Evolutionary conservation across 2,113 vertebrate species (phyloP).

Genomic region (Otis tarda): DNA sequence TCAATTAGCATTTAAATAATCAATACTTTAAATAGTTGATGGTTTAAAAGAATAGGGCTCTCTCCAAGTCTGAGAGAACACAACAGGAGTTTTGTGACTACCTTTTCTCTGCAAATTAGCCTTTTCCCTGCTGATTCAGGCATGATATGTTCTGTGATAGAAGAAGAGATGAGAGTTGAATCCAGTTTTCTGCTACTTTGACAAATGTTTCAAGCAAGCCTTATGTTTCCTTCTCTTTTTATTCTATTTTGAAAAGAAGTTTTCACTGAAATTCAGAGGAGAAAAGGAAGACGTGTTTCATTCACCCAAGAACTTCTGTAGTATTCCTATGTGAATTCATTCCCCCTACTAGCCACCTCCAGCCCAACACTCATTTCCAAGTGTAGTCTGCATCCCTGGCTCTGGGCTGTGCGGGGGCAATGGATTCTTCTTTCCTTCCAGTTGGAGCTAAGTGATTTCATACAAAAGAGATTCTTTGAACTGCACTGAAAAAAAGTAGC

Average conservation of each 20-base stretch:
- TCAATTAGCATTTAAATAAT: neutral
- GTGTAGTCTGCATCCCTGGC: neutral
- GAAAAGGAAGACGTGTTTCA: neutral
- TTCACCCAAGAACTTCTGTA: neutral
- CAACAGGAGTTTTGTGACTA: neutral
- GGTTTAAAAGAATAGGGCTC: neutral
- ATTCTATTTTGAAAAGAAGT: neutral
- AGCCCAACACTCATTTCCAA: neutral
- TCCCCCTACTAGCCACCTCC: neutral
- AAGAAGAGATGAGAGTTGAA: neutral
- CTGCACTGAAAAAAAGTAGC: neutral
- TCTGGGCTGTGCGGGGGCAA: neutral
- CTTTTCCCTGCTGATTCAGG: neutral
- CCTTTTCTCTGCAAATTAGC: neutral
- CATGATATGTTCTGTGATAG: neutral
- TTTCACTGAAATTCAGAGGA: neutral
- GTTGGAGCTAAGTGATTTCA: neutral
- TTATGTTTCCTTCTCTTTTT: neutral
- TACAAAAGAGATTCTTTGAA: constrained; percentile 10
- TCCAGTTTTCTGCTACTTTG: neutral
- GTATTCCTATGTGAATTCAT: neutral
- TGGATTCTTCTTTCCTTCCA: constrained; percentile 10
- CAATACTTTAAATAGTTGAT: neutral
- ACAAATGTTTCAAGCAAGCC: neutral
- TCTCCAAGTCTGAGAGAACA: neutral